Evolutionary conservation across 2,113 vertebrate genomes (phyloP).

Genomic region (Elephas maximus): DNA sequence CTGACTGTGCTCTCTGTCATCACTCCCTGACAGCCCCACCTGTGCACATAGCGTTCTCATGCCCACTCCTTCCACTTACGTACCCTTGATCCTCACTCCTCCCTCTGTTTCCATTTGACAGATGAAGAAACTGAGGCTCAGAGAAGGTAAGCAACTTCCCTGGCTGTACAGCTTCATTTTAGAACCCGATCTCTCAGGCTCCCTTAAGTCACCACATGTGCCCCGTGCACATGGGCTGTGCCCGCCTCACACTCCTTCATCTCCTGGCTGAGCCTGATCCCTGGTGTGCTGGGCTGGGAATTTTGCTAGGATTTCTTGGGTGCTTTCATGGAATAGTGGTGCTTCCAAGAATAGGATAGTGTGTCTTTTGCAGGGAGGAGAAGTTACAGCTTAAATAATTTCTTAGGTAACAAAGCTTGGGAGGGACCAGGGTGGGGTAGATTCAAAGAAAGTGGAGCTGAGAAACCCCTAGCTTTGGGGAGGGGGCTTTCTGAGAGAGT

Average conservation of each 20-base stretch:
- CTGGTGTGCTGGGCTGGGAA: background rate
- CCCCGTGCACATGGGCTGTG: background rate
- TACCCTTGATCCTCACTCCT: background rate
- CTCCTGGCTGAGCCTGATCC: background rate
- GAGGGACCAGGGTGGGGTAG: background rate
- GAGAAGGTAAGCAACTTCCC: background rate
- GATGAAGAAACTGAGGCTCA: background rate
- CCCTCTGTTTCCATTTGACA: background rate
- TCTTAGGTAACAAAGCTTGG: background rate
- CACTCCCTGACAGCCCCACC: background rate
- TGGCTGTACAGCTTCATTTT: background rate
- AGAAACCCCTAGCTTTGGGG: background rate
- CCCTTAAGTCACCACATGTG: background rate
- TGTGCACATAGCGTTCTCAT: background rate
- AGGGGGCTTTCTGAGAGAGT: background rate
- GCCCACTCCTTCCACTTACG: background rate
- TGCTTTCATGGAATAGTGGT: background rate
- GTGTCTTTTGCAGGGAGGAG: background rate
- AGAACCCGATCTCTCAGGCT: background rate
- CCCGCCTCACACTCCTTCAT: background rate
- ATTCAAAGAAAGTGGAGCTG: background rate
- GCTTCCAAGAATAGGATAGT: background rate
- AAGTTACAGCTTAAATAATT: background rate
- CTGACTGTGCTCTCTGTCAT: fast-evolving
- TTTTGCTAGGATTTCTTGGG: background rate